Conservation (phyloP, 2,797 vertebrate genomes). For the Sylvilagus floridanus region DNA sequence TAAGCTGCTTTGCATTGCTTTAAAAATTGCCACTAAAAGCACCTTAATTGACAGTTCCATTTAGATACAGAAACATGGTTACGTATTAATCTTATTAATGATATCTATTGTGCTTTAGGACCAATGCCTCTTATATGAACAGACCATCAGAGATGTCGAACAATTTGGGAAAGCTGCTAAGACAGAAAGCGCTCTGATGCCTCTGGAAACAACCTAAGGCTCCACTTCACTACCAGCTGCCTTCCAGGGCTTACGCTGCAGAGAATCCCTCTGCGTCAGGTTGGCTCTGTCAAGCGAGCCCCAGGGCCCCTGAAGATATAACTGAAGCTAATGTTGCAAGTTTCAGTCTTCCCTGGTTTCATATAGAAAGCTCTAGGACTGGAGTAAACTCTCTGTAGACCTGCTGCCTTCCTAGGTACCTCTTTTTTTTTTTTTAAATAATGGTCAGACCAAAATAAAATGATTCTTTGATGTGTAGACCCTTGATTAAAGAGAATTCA, state of each 20-base stretch:
- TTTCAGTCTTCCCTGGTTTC: background rate
- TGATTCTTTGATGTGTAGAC: constrained; percentile 48
- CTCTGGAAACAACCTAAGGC: background rate
- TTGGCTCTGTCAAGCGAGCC: background rate
- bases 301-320: background rate
- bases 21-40: constrained; percentile 24
- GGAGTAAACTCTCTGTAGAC: background rate
- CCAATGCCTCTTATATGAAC: constrained; percentile 34
- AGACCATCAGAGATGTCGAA: background rate
- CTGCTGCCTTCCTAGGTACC: background rate
- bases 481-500: constrained; percentile 19
- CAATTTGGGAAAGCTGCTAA: constrained; percentile 59
- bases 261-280: background rate
- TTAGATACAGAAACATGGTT: constrained; percentile 42
- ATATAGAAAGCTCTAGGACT: background rate
- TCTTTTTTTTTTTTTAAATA: constrained; percentile 20
- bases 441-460: constrained; percentile 39
- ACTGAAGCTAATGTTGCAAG: constrained; percentile 6
- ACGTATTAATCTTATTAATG: constrained; percentile 66
- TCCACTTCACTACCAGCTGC: background rate
- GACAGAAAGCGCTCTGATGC: background rate
- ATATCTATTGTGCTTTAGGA: constrained; percentile 44
- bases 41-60: constrained; percentile 54
- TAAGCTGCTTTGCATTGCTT: constrained; percentile 36
- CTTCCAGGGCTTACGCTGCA: background rate